Conservation (phyloP, 1,140 invertebrate genomes). For the Branchinecta lindahli region DNA sequence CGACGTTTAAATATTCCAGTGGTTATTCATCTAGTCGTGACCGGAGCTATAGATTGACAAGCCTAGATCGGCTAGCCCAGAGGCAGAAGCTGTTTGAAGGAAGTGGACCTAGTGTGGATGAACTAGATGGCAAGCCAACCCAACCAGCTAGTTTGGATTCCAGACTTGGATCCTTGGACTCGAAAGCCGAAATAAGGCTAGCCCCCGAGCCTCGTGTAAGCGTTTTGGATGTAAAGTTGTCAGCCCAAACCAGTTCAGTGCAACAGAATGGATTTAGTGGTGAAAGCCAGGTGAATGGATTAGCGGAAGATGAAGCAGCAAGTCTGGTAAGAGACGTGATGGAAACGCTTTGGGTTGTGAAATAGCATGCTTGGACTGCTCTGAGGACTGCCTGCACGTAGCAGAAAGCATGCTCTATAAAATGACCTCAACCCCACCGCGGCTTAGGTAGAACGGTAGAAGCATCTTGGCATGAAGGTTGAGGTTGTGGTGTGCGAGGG, state of each 20-base stretch:
- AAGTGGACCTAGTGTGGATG: conserved; percentile 17
- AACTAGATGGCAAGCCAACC: not conserved
- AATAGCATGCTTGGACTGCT: too few relatives aligned
- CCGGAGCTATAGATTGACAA: conserved; percentile 38
- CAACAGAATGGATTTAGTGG: not conserved
- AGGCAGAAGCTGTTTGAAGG: conserved; percentile 48
- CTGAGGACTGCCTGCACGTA: too few relatives aligned
- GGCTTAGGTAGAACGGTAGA: too few relatives aligned
- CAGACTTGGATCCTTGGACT: conserved; percentile 18
- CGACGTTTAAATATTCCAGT: not conserved
- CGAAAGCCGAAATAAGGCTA: not conserved
- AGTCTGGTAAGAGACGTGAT: too few relatives aligned
- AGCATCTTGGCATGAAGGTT: too few relatives aligned
- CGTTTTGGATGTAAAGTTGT: not conserved
- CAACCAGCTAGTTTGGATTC: conserved; percentile 5
- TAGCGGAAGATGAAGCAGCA: too few relatives aligned
- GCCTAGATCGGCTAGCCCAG: conserved; percentile 49
- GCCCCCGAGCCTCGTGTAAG: not conserved
- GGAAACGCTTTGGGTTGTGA: too few relatives aligned
- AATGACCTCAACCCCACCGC: too few relatives aligned
- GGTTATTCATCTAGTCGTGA: conserved; percentile 4
- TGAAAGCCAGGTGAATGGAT: too few relatives aligned
- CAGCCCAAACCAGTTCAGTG: not conserved
- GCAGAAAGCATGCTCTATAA: too few relatives aligned
- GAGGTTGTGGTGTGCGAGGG: too few relatives aligned